Conservation (phyloP, 1,140 invertebrate species). For the Atta texana region DNA sequence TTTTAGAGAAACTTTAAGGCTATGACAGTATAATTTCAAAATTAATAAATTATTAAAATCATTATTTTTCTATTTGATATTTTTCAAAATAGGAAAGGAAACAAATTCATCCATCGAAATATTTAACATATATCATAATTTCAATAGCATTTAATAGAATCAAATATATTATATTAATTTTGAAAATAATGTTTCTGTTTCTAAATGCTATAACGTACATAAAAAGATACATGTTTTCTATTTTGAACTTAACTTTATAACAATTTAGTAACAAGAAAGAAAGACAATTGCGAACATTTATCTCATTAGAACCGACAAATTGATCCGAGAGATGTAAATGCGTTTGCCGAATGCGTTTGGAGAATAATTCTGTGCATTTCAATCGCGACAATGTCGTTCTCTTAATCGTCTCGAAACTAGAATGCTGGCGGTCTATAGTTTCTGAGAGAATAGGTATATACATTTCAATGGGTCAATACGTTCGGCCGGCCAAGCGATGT, state of each 20-base stretch:
- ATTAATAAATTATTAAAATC: neutral
- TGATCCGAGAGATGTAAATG: neutral
- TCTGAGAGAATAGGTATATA: neutral
- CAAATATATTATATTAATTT: neutral
- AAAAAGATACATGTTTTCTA: neutral
- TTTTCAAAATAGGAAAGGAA: neutral
- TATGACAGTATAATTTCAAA: neutral
- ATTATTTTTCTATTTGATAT: neutral
- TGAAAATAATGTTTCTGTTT: neutral
- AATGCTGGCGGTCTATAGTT: neutral
- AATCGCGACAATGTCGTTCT: neutral
- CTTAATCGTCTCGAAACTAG: constrained; percentile 17
- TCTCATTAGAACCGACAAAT: neutral
- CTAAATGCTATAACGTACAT: neutral
- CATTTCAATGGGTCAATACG: constrained; percentile 50
- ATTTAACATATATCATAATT: neutral
- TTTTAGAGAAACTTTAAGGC: neutral
- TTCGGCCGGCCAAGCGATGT: neutral
- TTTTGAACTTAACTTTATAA: neutral
- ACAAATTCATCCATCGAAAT: neutral
- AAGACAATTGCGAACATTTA: neutral
- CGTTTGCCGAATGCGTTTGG: neutral
- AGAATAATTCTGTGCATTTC: constrained; percentile 11
- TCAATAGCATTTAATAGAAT: neutral
- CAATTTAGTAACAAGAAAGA: neutral